Percentiles rank a stretch among this genome's conserved stretches.
Evolutionary conservation across 2,797 vertebrate species (phyloP).

Genomic region (Fratercula arctica): DNA sequence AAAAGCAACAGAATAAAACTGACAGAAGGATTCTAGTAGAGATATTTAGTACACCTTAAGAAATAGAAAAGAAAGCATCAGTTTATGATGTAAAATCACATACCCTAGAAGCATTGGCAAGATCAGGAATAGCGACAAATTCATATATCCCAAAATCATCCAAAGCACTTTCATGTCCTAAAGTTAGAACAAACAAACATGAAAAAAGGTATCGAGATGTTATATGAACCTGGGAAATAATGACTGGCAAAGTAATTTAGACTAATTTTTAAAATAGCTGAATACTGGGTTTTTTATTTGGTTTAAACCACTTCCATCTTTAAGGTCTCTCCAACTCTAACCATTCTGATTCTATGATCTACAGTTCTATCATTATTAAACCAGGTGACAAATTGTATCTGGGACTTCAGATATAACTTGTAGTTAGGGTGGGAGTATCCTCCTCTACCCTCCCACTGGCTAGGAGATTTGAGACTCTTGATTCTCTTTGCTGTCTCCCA

Average conservation of each 20-base stretch:
- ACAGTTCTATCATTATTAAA: neutral
- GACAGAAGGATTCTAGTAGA: neutral
- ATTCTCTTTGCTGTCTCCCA: neutral
- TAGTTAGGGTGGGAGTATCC: neutral
- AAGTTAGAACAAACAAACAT: slow-evolving; percentile 20
- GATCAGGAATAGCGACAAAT: slow-evolving; percentile 90
- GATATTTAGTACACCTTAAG: neutral
- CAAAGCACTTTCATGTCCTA: slow-evolving; percentile 92
- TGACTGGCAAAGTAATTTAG: neutral
- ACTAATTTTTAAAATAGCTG: neutral
- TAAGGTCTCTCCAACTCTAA: neutral
- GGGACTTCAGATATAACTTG: neutral
- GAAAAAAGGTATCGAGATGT: neutral
- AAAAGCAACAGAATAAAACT: neutral
- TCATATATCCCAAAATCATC: slow-evolving; percentile 98
- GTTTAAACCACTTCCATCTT: neutral
- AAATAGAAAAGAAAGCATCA: neutral
- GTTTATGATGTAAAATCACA: slow-evolving; percentile 36
- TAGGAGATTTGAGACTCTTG: neutral
- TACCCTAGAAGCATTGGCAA: slow-evolving; percentile 85
- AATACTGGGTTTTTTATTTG: neutral
- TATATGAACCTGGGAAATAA: neutral
- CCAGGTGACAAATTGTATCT: neutral
- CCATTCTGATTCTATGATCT: neutral
- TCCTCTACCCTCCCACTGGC: neutral